Conservation (phyloP, 2,888 invertebrate genomes). For the Monoplex corrugatus region DNA sequence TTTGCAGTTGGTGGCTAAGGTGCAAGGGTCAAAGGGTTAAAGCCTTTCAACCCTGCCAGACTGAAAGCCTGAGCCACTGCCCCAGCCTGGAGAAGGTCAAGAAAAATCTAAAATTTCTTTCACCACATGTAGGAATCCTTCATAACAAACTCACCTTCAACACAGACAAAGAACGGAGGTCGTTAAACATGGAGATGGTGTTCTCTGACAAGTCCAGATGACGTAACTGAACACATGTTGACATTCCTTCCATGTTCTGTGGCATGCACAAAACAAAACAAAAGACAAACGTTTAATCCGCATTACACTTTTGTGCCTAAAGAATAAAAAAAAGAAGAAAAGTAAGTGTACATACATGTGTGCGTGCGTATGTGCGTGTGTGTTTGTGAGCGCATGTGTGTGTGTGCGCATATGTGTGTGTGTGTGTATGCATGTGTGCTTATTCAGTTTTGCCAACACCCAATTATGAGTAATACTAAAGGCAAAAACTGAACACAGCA, state of each 20-base stretch:
- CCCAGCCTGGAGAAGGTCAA: background rate
- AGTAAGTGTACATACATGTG: background rate
- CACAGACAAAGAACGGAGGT: conserved; percentile 90
- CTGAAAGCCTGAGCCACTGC: background rate
- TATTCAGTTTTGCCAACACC: no score
- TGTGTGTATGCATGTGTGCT: no score
- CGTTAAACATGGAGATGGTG: conserved; percentile 91
- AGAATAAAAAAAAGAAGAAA: background rate
- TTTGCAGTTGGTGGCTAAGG: no score
- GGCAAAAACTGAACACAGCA: no score
- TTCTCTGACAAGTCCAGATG: conserved; percentile 94
- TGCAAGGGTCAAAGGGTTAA: no score
- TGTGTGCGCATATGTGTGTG: background rate
- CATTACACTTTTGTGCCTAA: no score
- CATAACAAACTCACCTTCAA: conserved; percentile 93
- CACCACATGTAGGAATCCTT: no score
- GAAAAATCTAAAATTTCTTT: no score
- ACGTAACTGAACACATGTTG: conserved; percentile 90
- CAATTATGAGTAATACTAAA: no score
- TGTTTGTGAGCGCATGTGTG: background rate
- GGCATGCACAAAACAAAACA: conserved; percentile 40
- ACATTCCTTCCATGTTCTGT: conserved; percentile 93
- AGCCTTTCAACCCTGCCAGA: background rate
- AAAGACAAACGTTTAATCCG: conserved; percentile 57
- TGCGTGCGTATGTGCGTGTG: background rate